Conservation (phyloP, 2,113 vertebrate species). For the Thunnus thynnus region DNA sequence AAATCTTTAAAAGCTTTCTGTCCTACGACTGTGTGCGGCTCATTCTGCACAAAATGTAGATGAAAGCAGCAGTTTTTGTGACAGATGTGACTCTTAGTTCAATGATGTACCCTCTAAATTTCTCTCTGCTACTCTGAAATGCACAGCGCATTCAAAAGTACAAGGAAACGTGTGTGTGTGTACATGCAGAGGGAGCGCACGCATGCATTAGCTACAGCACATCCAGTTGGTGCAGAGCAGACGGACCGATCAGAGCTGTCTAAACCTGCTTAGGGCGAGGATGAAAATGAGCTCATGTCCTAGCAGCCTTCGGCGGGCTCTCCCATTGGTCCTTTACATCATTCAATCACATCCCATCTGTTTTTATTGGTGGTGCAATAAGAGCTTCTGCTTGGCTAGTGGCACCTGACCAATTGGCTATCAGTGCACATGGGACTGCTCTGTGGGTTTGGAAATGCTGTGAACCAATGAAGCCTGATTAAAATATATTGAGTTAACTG, state of each 20-base stretch:
- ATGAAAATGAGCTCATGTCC: slow-evolving; percentile 81
- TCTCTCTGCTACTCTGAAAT: not conserved
- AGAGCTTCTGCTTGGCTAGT: slow-evolving; percentile 12
- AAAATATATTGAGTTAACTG: too few relatives aligned
- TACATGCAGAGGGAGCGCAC: not conserved
- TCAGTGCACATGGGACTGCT: slow-evolving; percentile 5
- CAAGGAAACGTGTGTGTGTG: not conserved
- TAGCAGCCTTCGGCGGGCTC: slow-evolving; percentile 33
- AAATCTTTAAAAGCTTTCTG: slow-evolving; percentile 35
- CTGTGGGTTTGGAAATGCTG: not conserved
- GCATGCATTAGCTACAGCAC: slow-evolving; percentile 51
- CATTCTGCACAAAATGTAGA: not conserved
- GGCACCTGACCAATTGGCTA: slow-evolving; percentile 25
- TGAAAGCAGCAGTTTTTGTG: not conserved
- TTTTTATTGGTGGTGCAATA: slow-evolving; percentile 26
- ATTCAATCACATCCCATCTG: slow-evolving; percentile 65
- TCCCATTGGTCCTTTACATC: slow-evolving; percentile 65
- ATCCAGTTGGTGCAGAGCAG: slow-evolving; percentile 48
- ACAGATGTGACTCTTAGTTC: not conserved
- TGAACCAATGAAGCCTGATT: too few relatives aligned
- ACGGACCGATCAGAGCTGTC: slow-evolving; percentile 56
- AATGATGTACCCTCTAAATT: not conserved
- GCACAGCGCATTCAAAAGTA: not conserved
- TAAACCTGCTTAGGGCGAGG: slow-evolving; percentile 70
- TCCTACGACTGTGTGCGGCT: not conserved